Evolutionary conservation across 1,140 invertebrate genomes (phyloP).

Genomic region (Drosophila setifemur): DNA sequence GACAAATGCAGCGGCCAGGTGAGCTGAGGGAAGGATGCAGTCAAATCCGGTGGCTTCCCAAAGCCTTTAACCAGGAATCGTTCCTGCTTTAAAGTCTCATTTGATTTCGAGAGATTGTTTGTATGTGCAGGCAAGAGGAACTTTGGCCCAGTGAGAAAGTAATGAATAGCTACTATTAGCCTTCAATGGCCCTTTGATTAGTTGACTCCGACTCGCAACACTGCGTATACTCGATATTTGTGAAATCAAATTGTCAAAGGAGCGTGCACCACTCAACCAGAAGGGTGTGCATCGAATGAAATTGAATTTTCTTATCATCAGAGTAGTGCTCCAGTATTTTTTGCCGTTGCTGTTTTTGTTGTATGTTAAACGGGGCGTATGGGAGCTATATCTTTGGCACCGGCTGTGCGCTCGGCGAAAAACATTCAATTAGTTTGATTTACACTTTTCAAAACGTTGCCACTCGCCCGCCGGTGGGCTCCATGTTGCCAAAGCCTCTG

Average conservation of each 20-base stretch:
- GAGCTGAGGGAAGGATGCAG: conserved; percentile 2
- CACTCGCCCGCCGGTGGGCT: conserved; percentile 15
- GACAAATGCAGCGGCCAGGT: conserved; percentile 56
- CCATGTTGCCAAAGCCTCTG: conserved; percentile 21
- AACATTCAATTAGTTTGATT: conserved; percentile 80
- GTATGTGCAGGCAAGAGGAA: no score
- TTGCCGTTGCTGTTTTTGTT: conserved; percentile 16
- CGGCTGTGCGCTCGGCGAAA: conserved; percentile 64
- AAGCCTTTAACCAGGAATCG: neutral
- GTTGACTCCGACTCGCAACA: neutral
- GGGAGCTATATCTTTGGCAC: conserved; percentile 51
- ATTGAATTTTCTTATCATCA: conserved; percentile 71
- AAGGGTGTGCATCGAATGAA: conserved; percentile 37
- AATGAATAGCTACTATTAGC: conserved; percentile 15
- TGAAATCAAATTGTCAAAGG: conserved; percentile 44
- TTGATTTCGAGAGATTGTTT: neutral
- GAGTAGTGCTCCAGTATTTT: conserved; percentile 15
- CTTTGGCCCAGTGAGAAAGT: no score
- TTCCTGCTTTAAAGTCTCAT: neutral
- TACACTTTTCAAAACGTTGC: conserved; percentile 55
- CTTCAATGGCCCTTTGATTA: neutral
- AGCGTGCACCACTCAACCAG: conserved; percentile 17
- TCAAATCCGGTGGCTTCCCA: neutral
- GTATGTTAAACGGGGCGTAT: conserved; percentile 39
- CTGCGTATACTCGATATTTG: conserved; percentile 46